These are phyloP conservation scores for Drosophila lutescens DNA, from an alignment of 2,888 invertebrate species.

Conservation along the genomic window DNA sequence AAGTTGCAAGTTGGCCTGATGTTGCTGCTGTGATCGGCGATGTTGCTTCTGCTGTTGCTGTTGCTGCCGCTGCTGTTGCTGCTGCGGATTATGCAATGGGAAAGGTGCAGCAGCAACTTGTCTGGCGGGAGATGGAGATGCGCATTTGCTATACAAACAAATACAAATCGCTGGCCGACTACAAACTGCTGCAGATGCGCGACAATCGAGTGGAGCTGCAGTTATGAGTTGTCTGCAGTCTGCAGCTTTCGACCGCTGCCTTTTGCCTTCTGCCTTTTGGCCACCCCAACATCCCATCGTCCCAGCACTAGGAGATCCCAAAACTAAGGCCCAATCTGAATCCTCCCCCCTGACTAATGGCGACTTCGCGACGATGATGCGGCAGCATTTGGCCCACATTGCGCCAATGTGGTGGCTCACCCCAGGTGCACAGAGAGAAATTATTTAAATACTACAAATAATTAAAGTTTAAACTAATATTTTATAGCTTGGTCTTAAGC, in stretches of 20 bases:
- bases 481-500: too few relatives aligned
- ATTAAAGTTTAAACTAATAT: too few relatives aligned
- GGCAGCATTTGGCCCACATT: slow-evolving; percentile 77
- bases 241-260: slow-evolving; percentile 29
- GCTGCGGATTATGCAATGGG: slow-evolving; percentile 38
- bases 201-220: slow-evolving; percentile 35
- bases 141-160: slow-evolving; percentile 31
- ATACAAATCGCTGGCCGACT: slow-evolving; percentile 29
- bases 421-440: slow-evolving; percentile 5
- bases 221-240: slow-evolving; percentile 38
- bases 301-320: not conserved
- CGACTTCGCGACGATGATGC: slow-evolving; percentile 58
- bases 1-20: slow-evolving; percentile 38
- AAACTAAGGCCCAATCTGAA: slow-evolving; percentile 28
- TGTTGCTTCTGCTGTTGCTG: not conserved
- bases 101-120: slow-evolving; percentile 39
- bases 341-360: slow-evolving; percentile 60
- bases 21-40: slow-evolving; percentile 6
- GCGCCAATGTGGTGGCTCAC: slow-evolving; percentile 18
- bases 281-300: slow-evolving; percentile 1
- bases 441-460: not conserved
- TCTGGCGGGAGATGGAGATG: slow-evolving; percentile 35
- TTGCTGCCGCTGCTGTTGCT: slow-evolving; percentile 1
- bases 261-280: not conserved
- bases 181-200: slow-evolving; percentile 35